Percentiles rank a stretch among this genome's conserved stretches.
phyloP scores from a whole-genome alignment of 2,888 invertebrate species.

The Drosophila limbata region DNA sequence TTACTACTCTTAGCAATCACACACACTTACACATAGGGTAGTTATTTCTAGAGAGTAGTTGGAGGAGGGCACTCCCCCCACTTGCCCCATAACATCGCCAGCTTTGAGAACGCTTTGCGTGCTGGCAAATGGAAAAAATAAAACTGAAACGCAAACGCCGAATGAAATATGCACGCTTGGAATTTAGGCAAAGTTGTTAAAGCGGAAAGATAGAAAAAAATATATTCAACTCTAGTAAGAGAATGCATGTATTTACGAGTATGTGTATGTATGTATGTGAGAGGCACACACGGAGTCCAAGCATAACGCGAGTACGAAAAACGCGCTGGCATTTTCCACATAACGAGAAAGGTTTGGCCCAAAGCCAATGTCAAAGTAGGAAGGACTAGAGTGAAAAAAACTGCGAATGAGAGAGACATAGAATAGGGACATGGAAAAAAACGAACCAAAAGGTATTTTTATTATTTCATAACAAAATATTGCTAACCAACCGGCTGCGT shows the following conservation, averaged over 20 bases:
- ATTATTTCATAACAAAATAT: conserved; percentile 55
- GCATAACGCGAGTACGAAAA: conserved; percentile 27
- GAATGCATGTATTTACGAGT: conserved; percentile 5
- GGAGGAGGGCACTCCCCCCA: conserved; percentile 20
- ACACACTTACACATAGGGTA: conserved; percentile 19
- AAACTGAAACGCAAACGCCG: conserved; percentile 55
- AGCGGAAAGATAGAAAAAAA: conserved; percentile 45
- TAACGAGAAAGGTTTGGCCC: conserved; percentile 52
- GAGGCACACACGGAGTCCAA: conserved; percentile 30
- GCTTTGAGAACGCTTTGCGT: conserved; percentile 51
- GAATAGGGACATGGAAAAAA: conserved; percentile 14
- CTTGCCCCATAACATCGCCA: conserved; percentile 10
- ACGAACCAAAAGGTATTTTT: conserved; percentile 39
- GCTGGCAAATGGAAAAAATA: conserved; percentile 33
- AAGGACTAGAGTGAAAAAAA: neutral
- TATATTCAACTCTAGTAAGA: conserved; percentile 24
- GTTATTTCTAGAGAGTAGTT: conserved; percentile 3
- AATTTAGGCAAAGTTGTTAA: conserved; percentile 62
- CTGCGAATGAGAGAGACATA: neutral
- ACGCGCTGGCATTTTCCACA: conserved; percentile 49
- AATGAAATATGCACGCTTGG: conserved; percentile 68
- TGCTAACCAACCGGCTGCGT: conserved; percentile 34
- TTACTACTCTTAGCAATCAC: conserved; percentile 15
- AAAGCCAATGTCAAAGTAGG: conserved; percentile 49
- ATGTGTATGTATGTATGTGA: conserved; percentile 3